Evolutionary conservation across 2,888 invertebrate species (phyloP), one percentile per base, ranked within the genome.

Genomic region (Xanthia togata): DNA sequence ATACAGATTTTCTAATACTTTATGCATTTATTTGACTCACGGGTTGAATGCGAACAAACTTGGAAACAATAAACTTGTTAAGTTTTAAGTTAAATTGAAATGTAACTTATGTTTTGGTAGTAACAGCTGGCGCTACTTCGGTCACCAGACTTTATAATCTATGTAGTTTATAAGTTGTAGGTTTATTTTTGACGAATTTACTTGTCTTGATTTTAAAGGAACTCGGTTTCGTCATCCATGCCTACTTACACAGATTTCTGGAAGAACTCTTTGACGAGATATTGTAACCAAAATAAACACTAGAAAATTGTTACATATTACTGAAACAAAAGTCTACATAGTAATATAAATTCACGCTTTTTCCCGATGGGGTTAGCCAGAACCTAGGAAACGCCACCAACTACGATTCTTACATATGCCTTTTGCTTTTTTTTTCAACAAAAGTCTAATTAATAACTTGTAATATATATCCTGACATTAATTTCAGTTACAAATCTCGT

Each of bases 1-100:
- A 79, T 47, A 38, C 11, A 62, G 38, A 38, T 47, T 73, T 53
- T 81, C 2, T 60, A 12, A 67, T 35, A 73, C 17, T 20, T 50
- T 41, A 50, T 65, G 23, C 4, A 55, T 62, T 73, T 14, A 59
- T 44, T 79, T 23, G 31, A 59, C 11, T 26, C 57, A 14, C 11
- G 67, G 31, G 14, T 74, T 38, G 38, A 81, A 59, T 59, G 3
- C n/a, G 1, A 80, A 62, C 14, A 57, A 59, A 67, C 67, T 63
- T 59, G 35, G 35, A 53, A 76, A 82, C 67, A 70, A 62, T 76
- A 81, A 70, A 41, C n/a, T 81, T 65, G 20, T 67, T 14, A 65
- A 60, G 55, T 81, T 75, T 72, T n/a, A 55, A 73, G 57, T 57
- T 57, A 44, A 70, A 70, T 70, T 70, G 55, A 35, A 70, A 17